phyloP scores from a whole-genome alignment of 1,140 invertebrate genomes.

The Xylocopa sonorina region DNA sequence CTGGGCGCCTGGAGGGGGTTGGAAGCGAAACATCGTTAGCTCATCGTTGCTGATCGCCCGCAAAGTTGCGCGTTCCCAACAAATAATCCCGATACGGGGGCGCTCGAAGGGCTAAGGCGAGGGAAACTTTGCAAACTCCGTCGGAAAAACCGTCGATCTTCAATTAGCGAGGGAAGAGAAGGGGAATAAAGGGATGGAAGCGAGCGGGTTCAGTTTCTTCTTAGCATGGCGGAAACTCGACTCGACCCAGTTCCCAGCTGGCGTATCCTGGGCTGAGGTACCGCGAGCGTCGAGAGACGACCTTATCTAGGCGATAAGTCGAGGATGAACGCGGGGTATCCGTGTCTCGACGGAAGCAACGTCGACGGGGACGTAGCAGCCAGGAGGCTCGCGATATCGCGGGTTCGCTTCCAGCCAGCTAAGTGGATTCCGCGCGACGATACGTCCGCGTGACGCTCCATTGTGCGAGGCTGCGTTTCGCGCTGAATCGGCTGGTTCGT shows the following conservation, averaged over 20 bases:
- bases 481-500: constrained; percentile 74
- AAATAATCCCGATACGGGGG: neutral
- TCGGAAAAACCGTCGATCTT: constrained; percentile 4
- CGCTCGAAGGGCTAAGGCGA: neutral
- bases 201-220: neutral
- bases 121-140: constrained; percentile 12
- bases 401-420: constrained; percentile 64
- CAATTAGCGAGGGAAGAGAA: constrained; percentile 19
- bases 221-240: neutral
- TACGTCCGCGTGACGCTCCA: constrained; percentile 76
- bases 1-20: neutral
- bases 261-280: neutral
- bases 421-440: constrained; percentile 78
- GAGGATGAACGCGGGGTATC: constrained; percentile 22
- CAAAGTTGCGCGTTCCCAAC: constrained; percentile 5
- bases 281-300: neutral
- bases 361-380: constrained; percentile 33
- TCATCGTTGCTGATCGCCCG: neutral
- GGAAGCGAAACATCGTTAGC: neutral
- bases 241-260: constrained; percentile 17
- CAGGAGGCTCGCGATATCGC: constrained; percentile 40
- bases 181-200: neutral
- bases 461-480: constrained; percentile 76
- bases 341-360: constrained; percentile 37
- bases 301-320: constrained; percentile 41